Evolutionary conservation across 2,797 vertebrate species (phyloP).

Genomic region (Acrocephalus scirpaceus): DNA sequence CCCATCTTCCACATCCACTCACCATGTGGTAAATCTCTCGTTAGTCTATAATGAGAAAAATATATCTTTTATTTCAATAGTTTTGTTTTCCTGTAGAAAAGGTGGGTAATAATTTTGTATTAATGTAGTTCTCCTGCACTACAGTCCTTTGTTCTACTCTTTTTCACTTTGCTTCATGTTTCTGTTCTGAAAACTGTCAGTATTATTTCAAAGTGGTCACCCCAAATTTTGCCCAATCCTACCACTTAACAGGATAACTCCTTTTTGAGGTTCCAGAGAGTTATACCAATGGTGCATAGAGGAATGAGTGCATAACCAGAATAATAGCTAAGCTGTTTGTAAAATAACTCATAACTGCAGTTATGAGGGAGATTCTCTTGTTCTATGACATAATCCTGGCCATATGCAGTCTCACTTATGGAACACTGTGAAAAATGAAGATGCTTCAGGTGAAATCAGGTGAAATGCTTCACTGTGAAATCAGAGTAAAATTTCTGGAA

Average conservation of each 20-base stretch:
- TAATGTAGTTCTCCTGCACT: not conserved
- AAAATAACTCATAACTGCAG: not conserved
- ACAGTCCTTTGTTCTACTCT: not conserved
- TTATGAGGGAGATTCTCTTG: not conserved
- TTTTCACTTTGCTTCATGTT: not conserved
- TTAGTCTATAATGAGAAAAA: not conserved
- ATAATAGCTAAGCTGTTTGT: not conserved
- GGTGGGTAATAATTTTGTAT: accelerated
- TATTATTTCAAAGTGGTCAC: not conserved
- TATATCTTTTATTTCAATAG: not conserved
- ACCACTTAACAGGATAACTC: not conserved
- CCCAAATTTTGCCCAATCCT: not conserved
- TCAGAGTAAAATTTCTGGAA: not conserved
- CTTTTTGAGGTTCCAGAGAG: not conserved
- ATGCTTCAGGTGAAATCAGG: not conserved
- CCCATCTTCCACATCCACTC: not conserved
- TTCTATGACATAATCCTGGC: not conserved
- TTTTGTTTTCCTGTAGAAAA: not conserved
- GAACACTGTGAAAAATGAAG: not conserved
- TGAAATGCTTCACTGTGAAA: not conserved
- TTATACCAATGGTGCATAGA: not conserved
- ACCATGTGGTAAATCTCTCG: not conserved
- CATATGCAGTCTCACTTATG: not conserved
- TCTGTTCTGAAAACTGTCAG: not conserved
- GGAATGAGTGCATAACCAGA: not conserved